Evolutionary conservation across 1,140 invertebrate genomes (phyloP), one percentile per base, ranked within the genome.

Genomic region (Drosophila jambulina): DNA sequence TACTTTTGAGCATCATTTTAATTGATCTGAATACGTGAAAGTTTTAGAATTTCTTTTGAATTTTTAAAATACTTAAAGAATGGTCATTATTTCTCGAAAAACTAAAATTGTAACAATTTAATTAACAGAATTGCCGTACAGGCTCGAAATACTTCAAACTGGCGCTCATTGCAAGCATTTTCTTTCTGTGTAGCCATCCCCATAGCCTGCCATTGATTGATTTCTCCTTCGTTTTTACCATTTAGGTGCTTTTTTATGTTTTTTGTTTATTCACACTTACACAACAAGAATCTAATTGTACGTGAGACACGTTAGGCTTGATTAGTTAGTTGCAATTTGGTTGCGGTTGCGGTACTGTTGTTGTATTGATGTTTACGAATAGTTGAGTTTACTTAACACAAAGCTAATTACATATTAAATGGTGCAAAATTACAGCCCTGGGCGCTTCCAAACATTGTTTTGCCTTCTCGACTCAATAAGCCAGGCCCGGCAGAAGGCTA

Each of bases 401-500:
- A 91, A 91, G 82, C 90, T 91, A 91, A 85, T 85, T 90, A 91
- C 84, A 91, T 91, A 88, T 85, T 85, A 91, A 91, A 84, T 92
- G 91, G 91, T 92, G 91, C 91, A 91, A 86, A 88, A 92, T 92
- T 92, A 92, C 91, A 84, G 91, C 91, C 91, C 91, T 92, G 87
- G 91, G 87, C 88, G 87, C 80, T 79, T 91, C 38, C 82, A 85
- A 91, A 80, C 91, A 92, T 92, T 92, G 91, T 82, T 92, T 92
- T 91, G 87, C 82, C 80, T 69, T 70, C 78, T 91, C 81, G 79
- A 76, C 82, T 91, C 86, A 86, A 88, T 80, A 74, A 80, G 78
- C 45, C 53, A 25, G 53, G 32, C 32, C 32, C 32, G 32, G 32
- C 12, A 13, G 13, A 34, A 6, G 12, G 21, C 53, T 25, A n/a